Base-by-base conservation (phyloP, 2,888 invertebrate genomes). In the Digitonthophagus gazella region DNA sequence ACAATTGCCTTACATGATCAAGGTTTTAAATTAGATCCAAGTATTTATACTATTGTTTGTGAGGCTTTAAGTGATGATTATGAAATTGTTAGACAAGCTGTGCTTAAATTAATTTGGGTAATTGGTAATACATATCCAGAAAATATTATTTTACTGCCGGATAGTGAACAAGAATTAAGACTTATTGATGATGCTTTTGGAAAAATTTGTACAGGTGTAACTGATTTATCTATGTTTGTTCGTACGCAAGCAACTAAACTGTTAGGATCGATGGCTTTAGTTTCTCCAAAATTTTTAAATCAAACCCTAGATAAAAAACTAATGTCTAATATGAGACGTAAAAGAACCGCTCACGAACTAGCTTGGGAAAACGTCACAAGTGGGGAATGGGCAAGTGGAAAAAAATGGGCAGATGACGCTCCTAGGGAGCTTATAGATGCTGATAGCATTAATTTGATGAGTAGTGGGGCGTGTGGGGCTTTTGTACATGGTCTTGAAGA, bases 401-500 rank as follows among this genome's bases (percentile, higher is more conserved):
- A 94, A 81, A 93, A 93, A 74, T 95, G 96, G 87, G 91, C 91
- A 22, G 93, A 96, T 78, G 94, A 95, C 83, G 90, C 91, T 0
- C 93, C 93, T 0, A 88, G 89, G 74, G 93, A 93, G 79, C 83
- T 87, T 19, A 79, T 93, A 8, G 89, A 94, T 82, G 91, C 93
- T 68, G 91, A 91, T 14, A 87, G 86, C 68, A 88, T 93, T 14
- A 91, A 88, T 66, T 85, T 97, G 74, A 93, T 97, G 84, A 92
- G 92, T 16, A 95, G 95, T 74, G 98, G 98, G 0, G 96, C 98
- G 0, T 98, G 98, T 82, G 98, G 98, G 0, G 98, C 98, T 65
- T 95, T 98, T 83, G 97, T 99, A 72, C 97, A 98, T 81, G 98
- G 98, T 0, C 86, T 99, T 44, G 98, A 99, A 85, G 99, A 99